These are phyloP conservation scores for Beaufortia kweichowensis DNA, from an alignment of 2,113 vertebrate genomes.

Conservation along the genomic window DNA sequence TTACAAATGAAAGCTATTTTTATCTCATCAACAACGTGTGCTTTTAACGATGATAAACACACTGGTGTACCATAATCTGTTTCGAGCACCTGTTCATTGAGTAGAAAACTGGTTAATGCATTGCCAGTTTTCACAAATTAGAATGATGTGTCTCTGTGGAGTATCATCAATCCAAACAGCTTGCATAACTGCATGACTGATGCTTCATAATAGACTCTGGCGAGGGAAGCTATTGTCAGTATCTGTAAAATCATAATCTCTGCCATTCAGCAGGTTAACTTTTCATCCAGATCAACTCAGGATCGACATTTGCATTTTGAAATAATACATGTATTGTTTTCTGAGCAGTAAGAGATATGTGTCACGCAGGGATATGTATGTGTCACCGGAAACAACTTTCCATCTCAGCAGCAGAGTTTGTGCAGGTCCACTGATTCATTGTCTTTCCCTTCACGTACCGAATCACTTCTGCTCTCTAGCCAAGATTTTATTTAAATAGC, in stretches of 20 bases:
- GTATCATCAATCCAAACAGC: background rate
- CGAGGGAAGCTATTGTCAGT: background rate
- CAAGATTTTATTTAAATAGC: constrained; percentile 6
- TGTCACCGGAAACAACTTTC: background rate
- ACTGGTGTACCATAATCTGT: background rate
- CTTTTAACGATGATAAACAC: constrained; percentile 2
- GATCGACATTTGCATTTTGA: too few species aligned
- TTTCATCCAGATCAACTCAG: background rate
- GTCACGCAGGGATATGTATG: background rate
- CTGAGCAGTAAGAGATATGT: background rate
- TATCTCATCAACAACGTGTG: background rate
- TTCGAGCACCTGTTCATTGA: background rate
- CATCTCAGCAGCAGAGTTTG: background rate
- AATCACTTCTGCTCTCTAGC: background rate
- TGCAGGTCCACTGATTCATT: background rate
- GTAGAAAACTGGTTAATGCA: background rate
- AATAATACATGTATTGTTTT: background rate
- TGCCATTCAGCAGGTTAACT: background rate
- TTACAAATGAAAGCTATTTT: background rate
- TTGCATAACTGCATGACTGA: constrained; percentile 12
- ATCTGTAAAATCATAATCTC: constrained; percentile 8
- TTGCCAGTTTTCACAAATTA: background rate
- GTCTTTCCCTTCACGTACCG: background rate
- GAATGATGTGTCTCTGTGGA: background rate
- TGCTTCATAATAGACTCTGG: constrained; percentile 4